Conservation (phyloP, 37 sponge, comb jelly and placozoan species). For the Bolinopsis microptera region DNA sequence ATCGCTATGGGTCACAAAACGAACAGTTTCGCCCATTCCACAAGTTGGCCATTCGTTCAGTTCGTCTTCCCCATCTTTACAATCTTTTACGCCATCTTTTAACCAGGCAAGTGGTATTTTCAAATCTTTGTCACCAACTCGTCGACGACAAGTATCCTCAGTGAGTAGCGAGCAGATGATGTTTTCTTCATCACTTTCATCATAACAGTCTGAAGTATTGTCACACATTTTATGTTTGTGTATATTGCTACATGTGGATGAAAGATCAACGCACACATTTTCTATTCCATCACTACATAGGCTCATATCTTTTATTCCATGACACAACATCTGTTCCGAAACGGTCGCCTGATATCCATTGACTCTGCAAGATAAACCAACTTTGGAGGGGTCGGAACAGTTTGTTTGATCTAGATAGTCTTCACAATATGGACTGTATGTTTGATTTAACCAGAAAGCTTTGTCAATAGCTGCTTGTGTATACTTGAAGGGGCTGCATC, state of each 20-base stretch:
- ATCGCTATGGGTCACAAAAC: background rate
- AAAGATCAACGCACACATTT: background rate
- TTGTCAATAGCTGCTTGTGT: background rate
- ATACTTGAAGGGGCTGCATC: background rate
- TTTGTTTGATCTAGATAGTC: slow-evolving; percentile 20
- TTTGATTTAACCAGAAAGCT: background rate
- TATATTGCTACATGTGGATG: background rate
- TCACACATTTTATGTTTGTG: slow-evolving; percentile 52
- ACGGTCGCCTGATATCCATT: background rate
- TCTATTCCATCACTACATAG: slow-evolving; percentile 7
- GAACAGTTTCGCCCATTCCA: background rate
- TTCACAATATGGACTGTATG: background rate
- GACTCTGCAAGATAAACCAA: background rate
- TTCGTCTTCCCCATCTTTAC: background rate
- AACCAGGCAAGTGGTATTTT: background rate
- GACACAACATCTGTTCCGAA: slow-evolving; percentile 9
- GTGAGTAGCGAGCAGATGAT: background rate
- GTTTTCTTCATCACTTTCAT: background rate
- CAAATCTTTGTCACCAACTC: background rate
- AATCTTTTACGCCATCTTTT: background rate
- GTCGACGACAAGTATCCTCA: background rate
- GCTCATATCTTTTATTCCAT: background rate
- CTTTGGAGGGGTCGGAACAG: background rate
- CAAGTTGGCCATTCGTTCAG: background rate
- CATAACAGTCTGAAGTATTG: background rate